Conservation (phyloP, 2,113 vertebrate genomes). For the Blennius ocellaris region DNA sequence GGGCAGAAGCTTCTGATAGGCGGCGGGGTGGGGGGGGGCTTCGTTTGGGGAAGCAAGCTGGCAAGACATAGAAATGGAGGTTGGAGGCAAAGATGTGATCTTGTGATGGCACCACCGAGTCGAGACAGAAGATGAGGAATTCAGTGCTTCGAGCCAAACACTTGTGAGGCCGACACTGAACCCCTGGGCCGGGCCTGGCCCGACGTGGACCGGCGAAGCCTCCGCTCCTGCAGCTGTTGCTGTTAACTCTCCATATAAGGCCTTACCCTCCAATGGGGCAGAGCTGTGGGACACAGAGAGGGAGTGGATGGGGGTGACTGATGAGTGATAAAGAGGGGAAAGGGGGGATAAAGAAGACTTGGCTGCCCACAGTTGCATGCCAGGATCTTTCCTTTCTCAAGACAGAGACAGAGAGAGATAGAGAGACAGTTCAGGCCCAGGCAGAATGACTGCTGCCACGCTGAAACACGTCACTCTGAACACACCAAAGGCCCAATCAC, state of each 20-base stretch:
- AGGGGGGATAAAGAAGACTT: conserved; percentile 35
- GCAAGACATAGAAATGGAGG: conserved; percentile 54
- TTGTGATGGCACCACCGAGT: conserved; percentile 58
- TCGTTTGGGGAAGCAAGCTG: conserved; percentile 49
- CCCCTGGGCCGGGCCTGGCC: conserved; percentile 45
- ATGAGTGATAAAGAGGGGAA: conserved; percentile 58
- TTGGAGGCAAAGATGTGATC: conserved; percentile 58
- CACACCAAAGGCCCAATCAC: neutral
- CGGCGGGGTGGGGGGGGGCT: conserved; percentile 40
- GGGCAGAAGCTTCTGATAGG: conserved; percentile 62
- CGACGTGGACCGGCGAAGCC: conserved; percentile 50
- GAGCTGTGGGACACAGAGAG: conserved; percentile 49
- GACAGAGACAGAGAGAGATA: conserved; percentile 19
- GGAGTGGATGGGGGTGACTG: conserved; percentile 28
- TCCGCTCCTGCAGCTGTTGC: conserved; percentile 80
- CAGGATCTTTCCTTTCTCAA: conserved; percentile 11
- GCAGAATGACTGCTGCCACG: neutral
- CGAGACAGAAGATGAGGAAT: conserved; percentile 59
- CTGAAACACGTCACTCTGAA: conserved; percentile 12
- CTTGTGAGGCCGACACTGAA: conserved; percentile 67
- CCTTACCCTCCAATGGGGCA: conserved; percentile 46
- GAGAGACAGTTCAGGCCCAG: conserved; percentile 5
- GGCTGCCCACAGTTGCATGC: conserved; percentile 7
- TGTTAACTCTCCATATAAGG: conserved; percentile 75
- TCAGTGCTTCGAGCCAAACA: conserved; percentile 60